These are phyloP conservation scores for Euplagia quadripunctaria DNA, from an alignment of 2,888 invertebrate species.

Conservation along the genomic window DNA sequence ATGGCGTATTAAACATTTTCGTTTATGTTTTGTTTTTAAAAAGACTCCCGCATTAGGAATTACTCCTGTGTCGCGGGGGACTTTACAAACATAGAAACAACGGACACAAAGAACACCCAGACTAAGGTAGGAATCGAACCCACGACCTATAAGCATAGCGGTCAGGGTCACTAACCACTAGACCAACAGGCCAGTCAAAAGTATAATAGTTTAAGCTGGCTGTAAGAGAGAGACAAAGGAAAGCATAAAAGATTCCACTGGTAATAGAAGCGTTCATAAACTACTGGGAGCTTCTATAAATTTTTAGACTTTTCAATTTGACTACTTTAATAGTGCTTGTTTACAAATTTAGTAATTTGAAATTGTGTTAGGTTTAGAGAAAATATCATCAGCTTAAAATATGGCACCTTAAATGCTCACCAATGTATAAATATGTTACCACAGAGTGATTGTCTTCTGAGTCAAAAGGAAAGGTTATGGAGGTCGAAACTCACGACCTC, in stretches of 20 bases:
- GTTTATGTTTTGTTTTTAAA: too few relatives aligned
- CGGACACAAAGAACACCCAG: too few relatives aligned
- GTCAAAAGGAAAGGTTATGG: constrained; percentile 8
- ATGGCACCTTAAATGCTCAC: background rate
- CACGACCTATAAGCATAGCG: too few relatives aligned
- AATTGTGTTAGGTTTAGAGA: background rate
- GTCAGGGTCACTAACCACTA: too few relatives aligned
- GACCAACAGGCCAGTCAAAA: too few relatives aligned
- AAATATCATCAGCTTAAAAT: background rate
- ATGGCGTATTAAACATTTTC: too few relatives aligned
- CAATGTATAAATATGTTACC: background rate
- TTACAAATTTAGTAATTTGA: background rate
- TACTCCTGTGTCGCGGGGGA: too few relatives aligned
- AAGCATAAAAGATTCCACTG: background rate
- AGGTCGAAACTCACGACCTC: constrained; percentile 11
- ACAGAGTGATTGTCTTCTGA: background rate
- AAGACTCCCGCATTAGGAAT: too few relatives aligned
- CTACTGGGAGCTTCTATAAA: background rate
- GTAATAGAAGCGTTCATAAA: background rate
- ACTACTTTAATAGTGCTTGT: background rate
- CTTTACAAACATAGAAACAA: too few relatives aligned
- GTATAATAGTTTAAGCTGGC: too few relatives aligned
- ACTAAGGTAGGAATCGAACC: too few relatives aligned
- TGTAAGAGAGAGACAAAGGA: too few relatives aligned
- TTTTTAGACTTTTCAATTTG: background rate